These are phyloP conservation scores for Asobara japonica DNA, from an alignment of 1,140 invertebrate genomes.

Conservation along the genomic window DNA sequence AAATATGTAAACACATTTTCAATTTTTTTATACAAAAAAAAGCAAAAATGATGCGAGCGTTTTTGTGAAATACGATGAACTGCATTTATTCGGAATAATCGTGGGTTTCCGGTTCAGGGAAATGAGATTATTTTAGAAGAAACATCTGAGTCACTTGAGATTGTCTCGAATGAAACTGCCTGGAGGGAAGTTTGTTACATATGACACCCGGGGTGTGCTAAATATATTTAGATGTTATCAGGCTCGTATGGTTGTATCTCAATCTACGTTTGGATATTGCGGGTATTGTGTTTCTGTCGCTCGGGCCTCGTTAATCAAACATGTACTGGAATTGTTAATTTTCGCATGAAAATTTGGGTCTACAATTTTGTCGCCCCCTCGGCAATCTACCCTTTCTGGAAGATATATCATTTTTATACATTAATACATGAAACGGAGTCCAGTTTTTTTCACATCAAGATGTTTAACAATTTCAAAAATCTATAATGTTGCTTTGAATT, in stretches of 20 bases:
- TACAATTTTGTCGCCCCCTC: too few species aligned
- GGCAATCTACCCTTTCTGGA: too few species aligned
- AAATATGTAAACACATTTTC: too few species aligned
- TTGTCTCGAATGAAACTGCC: background rate
- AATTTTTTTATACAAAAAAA: too few species aligned
- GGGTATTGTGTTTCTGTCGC: constrained; percentile 28
- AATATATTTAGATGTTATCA: constrained; percentile 23
- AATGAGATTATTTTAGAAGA: background rate
- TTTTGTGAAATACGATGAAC: too few species aligned
- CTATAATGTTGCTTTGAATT: too few species aligned
- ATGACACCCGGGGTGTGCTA: constrained; percentile 2
- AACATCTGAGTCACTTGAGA: background rate
- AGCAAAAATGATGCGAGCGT: too few species aligned
- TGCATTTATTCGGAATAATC: background rate
- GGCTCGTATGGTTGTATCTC: background rate
- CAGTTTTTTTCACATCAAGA: background rate
- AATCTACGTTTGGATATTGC: background rate
- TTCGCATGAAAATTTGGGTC: too few species aligned
- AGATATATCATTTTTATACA: too few species aligned
- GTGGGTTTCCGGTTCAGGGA: background rate
- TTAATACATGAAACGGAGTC: too few species aligned
- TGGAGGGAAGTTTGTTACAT: background rate
- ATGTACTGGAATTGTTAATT: constrained; percentile 8
- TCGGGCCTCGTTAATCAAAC: background rate
- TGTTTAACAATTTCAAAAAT: background rate